Evolutionary conservation across 2,888 invertebrate genomes (phyloP), one percentile per base, ranked within the genome.

Genomic region (Rhamnusium bicolor): DNA sequence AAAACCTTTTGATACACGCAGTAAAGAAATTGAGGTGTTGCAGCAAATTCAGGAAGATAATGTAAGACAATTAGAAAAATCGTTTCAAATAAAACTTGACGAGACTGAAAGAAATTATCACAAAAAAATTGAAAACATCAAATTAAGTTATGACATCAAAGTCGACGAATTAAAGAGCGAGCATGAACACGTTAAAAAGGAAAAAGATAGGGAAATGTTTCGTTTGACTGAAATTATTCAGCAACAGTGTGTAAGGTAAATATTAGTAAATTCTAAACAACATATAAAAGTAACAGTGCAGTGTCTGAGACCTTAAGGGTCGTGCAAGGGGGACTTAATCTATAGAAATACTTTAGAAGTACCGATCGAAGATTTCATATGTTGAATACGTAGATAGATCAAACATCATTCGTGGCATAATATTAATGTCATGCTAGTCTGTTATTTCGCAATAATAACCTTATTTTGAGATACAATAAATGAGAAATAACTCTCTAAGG

Each of bases 161-260:
- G 68, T 79, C 6, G 62, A 46, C 5, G 71, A 82, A 62, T 21
- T 81, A 14, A 73, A 76, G 49, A 61, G 60, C 5, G 73, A 82
- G 71, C 47, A 79, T 58, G 77, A 80, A 8, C 72, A 71, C 6
- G 58, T 69, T 16, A 71, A 78, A 12, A 78, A 71, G 51, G 80
- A 73, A 18, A 84, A 81, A 69, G 81, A 83, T 47, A 72, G 74
- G 10, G 84, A 84, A 77, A 82, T 85, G 27, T 53, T 7, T 19
- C 75, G 80, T 27, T 70, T 85, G n/a, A 81, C 82, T 8, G 79
- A 81, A 51, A 76, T 83, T 14, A 79, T 84, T 32, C 81, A 83
- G 19, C 70, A 77, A 32, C 82, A 83, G 51, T 84, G 83, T 63
- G 69, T 69, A 12, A 72, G 77, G 79, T 79, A 66, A 54, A 61